Evolutionary conservation across 2,888 invertebrate genomes (phyloP).

Genomic region (Harpagoxenus sublaevis): DNA sequence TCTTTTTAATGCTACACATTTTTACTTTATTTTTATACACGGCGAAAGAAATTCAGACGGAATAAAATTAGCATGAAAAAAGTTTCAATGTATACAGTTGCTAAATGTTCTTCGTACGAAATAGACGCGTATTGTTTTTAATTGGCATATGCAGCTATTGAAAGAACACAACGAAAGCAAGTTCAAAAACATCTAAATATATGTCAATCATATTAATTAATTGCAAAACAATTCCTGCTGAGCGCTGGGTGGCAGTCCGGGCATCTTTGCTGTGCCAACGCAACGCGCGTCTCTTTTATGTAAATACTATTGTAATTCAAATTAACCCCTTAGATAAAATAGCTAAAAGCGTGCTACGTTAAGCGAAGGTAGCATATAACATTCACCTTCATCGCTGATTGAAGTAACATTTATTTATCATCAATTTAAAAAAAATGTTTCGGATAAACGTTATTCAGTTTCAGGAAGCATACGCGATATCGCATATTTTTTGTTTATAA

Average conservation of each 20-base stretch:
- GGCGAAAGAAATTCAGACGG: neutral
- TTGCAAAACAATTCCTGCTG: neutral
- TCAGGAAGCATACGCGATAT: neutral
- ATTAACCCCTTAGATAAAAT: slow-evolving; percentile 71
- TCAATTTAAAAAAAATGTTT: slow-evolving; percentile 32
- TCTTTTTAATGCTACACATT: neutral
- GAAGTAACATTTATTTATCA: slow-evolving; percentile 39
- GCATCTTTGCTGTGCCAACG: slow-evolving; percentile 82
- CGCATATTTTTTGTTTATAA: neutral
- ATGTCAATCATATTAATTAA: slow-evolving; percentile 24
- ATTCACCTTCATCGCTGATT: slow-evolving; percentile 19
- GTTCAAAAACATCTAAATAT: slow-evolving; percentile 25
- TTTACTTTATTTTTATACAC: neutral
- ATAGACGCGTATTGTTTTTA: neutral
- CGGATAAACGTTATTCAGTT: slow-evolving; percentile 22
- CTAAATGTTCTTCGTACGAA: slow-evolving; percentile 12
- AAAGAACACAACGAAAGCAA: slow-evolving; percentile 47
- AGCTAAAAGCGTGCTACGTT: slow-evolving; percentile 63
- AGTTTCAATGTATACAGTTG: neutral
- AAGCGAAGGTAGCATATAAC: slow-evolving; percentile 59
- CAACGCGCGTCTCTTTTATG: slow-evolving; percentile 79
- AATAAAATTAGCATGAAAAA: slow-evolving; percentile 1
- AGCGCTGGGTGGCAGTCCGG: slow-evolving; percentile 78
- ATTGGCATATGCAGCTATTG: slow-evolving; percentile 5
- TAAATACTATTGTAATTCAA: slow-evolving; percentile 77